A percentile compares a stretch with the other conserved stretches of the same genome.
Conservation (phyloP, 1,140 invertebrate species). For the Pseudachorutes palmiensis region DNA sequence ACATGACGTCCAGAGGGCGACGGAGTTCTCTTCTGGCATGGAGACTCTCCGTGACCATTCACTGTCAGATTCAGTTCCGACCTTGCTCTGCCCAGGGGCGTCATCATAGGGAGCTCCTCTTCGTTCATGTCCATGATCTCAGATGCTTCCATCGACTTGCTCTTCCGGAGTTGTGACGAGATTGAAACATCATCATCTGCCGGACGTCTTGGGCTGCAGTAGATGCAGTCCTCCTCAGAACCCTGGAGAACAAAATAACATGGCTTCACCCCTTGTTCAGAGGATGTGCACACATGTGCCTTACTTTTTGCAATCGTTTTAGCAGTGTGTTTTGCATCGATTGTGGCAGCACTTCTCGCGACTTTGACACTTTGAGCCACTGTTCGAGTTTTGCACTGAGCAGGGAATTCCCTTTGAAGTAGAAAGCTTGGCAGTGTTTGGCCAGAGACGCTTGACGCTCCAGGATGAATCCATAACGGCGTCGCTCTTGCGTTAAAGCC, state of each 20-base stretch:
- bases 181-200: conserved; percentile 39
- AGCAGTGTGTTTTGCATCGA: conserved; percentile 54
- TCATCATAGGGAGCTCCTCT: background rate
- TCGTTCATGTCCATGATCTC: conserved; percentile 18
- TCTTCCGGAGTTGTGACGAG: conserved; percentile 70
- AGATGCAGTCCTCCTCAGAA: conserved; percentile 53
- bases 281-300: no score
- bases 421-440: conserved; percentile 83
- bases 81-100: conserved; percentile 55
- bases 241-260: no score
- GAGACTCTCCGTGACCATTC: conserved; percentile 9
- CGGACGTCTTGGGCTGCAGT: conserved; percentile 54
- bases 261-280: no score
- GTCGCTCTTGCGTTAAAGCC: conserved; percentile 87
- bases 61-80: conserved; percentile 69
- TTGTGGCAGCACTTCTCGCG: conserved; percentile 71
- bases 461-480: conserved; percentile 84
- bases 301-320: conserved; percentile 1
- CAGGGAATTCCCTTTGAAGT: conserved; percentile 63
- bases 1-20: background rate
- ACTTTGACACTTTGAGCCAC: conserved; percentile 78
- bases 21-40: background rate
- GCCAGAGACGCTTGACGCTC: conserved; percentile 82
- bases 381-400: conserved; percentile 73
- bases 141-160: conserved; percentile 77